These are phyloP conservation scores for Sepiola atlantica DNA, from an alignment of 2,888 invertebrate species.

Conservation along the genomic window DNA sequence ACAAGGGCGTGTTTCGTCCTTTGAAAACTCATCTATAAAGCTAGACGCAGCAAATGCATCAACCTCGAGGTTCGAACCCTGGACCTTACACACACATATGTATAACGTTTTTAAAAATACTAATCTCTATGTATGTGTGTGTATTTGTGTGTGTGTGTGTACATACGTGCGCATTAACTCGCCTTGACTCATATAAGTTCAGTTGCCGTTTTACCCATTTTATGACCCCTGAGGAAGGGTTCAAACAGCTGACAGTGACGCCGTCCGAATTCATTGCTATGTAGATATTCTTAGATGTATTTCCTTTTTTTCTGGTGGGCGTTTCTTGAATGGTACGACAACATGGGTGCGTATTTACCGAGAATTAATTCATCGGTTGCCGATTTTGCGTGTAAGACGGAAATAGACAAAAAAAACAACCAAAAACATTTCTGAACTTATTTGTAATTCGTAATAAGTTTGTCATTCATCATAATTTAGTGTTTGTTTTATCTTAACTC, in stretches of 20 bases:
- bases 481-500: too few species aligned
- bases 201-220: not conserved
- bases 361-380: too few species aligned
- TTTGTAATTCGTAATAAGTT: too few species aligned
- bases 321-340: not conserved
- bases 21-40: too few species aligned
- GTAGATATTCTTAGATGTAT: not conserved
- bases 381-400: too few species aligned
- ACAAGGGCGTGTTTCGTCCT: too few species aligned
- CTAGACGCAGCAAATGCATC: too few species aligned
- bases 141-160: not conserved
- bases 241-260: not conserved
- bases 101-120: not conserved
- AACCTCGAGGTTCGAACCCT: too few species aligned
- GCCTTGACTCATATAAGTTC: not conserved
- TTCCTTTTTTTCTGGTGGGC: not conserved
- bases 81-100: not conserved
- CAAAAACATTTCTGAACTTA: too few species aligned
- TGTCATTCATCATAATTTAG: too few species aligned
- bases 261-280: not conserved
- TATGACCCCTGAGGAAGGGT: not conserved
- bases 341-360: not conserved
- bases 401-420: too few species aligned
- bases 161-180: not conserved
- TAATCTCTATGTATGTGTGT: not conserved